phyloP scores from a whole-genome alignment of 1,140 invertebrate genomes.

The Diachasma alloeum region DNA sequence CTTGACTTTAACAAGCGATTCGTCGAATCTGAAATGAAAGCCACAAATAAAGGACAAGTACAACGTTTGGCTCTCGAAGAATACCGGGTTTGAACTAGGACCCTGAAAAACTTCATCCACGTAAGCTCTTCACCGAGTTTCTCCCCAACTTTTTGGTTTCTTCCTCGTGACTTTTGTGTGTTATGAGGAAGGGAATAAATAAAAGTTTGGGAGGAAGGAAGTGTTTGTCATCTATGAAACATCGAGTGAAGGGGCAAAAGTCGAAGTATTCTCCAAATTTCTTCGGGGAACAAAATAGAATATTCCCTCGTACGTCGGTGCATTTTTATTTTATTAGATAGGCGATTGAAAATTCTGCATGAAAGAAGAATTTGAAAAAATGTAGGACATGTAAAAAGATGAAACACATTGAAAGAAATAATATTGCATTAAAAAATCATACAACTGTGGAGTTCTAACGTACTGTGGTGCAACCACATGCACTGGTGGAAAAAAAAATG shows the following conservation, averaged over 20 bases:
- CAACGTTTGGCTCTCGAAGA: background rate
- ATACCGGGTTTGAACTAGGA: background rate
- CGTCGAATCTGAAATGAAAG: background rate
- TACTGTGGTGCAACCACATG: too few relatives aligned
- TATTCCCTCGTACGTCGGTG: too few relatives aligned
- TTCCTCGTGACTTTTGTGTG: background rate
- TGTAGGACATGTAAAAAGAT: too few relatives aligned
- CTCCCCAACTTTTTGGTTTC: constrained; percentile 15
- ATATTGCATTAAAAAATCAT: too few relatives aligned
- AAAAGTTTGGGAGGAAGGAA: background rate
- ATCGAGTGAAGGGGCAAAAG: background rate
- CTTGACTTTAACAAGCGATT: background rate
- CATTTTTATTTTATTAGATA: too few relatives aligned
- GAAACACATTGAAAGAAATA: too few relatives aligned
- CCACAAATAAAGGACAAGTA: background rate
- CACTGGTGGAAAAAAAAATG: too few relatives aligned
- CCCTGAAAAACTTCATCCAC: constrained; percentile 16
- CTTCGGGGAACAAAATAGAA: too few relatives aligned
- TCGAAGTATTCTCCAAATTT: background rate
- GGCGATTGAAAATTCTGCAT: too few relatives aligned
- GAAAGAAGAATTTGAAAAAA: too few relatives aligned
- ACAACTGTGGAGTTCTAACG: too few relatives aligned
- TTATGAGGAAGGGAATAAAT: background rate
- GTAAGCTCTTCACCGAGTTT: constrained; percentile 14
- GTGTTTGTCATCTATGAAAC: background rate